Evolutionary conservation across 2,888 invertebrate genomes (phyloP).

Genomic region (Scaptomyza cyrtandrae): DNA sequence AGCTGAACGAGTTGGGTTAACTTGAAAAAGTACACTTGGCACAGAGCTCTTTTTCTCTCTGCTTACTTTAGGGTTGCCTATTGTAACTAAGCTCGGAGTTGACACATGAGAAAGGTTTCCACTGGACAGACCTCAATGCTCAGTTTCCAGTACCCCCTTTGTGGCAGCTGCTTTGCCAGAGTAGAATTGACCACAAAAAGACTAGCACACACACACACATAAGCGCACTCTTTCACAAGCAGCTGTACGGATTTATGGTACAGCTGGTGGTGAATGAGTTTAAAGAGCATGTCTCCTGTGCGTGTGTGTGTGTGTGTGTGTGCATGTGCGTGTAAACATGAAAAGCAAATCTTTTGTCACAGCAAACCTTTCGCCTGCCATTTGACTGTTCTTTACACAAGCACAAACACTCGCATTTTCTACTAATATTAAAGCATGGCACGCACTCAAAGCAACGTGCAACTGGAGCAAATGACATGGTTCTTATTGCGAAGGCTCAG

Average conservation of each 20-base stretch:
- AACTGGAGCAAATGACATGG: conserved; percentile 57
- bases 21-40: not conserved
- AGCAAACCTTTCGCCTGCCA: conserved; percentile 32
- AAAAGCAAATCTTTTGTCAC: conserved; percentile 17
- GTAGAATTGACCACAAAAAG: conserved; percentile 53
- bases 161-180: conserved; percentile 25
- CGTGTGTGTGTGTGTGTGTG: conserved; percentile 11
- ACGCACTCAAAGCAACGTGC: conserved; percentile 57
- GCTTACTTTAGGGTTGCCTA: not conserved
- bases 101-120: conserved; percentile 59
- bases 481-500: conserved; percentile 50
- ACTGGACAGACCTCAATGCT: conserved; percentile 12
- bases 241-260: conserved; percentile 56
- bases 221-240: conserved; percentile 3
- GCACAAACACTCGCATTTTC: conserved; percentile 1
- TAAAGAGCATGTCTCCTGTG: no score
- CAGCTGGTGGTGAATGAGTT: not conserved
- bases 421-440: conserved; percentile 29
- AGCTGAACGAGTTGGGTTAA: not conserved
- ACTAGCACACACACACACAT: conserved; percentile 7
- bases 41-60: not conserved
- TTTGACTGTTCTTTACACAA: conserved; percentile 29
- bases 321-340: conserved; percentile 4
- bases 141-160: not conserved
- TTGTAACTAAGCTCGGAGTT: conserved; percentile 28